A percentile compares a stretch with the other conserved stretches of the same genome.
Evolutionary conservation across 1,140 invertebrate species (phyloP).

Genomic region (Aphis gossypii): DNA sequence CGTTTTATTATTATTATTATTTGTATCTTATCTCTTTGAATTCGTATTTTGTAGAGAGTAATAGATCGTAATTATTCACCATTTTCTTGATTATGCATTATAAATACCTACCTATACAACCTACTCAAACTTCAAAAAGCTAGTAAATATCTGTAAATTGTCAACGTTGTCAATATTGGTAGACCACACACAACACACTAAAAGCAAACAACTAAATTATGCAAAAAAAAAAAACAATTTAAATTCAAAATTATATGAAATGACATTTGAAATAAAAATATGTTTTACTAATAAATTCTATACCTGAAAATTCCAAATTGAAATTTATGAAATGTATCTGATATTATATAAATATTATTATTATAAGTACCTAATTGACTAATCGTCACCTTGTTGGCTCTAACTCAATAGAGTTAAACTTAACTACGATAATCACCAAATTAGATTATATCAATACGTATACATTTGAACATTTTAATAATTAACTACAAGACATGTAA

Average conservation of each 20-base stretch:
- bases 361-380: not conserved
- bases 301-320: not conserved
- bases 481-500: not conserved
- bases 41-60: not conserved
- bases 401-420: too few relatives aligned
- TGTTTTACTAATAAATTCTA: not conserved
- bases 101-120: too few relatives aligned
- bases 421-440: not conserved
- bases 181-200: not conserved
- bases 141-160: not conserved
- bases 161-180: not conserved
- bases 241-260: not conserved
- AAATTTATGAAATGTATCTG: not conserved
- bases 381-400: too few relatives aligned
- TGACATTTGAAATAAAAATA: not conserved
- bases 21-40: not conserved
- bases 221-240: not conserved
- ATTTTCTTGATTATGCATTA: not conserved
- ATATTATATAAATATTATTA: not conserved
- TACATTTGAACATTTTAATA: not conserved
- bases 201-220: not conserved
- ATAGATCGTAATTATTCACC: not conserved
- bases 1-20: not conserved
- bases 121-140: not conserved
- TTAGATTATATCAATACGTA: not conserved